Percentiles rank a stretch among this genome's conserved stretches.
These are phyloP conservation scores for Stigmatopora argus DNA, from an alignment of 2,113 vertebrate species.

Conservation along the genomic window DNA sequence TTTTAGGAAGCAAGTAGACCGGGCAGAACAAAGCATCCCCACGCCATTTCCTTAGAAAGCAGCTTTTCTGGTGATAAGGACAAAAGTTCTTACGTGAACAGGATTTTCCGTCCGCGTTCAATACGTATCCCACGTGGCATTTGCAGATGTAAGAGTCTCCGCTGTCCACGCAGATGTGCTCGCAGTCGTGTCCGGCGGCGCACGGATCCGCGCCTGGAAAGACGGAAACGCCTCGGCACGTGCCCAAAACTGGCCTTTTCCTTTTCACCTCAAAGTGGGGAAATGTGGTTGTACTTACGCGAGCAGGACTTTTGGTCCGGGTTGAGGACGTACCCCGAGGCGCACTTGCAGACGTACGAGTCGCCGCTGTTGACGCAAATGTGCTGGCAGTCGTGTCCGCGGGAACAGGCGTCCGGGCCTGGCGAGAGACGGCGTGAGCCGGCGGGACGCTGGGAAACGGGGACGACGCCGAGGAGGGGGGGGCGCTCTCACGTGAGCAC, in stretches of 20 bases:
- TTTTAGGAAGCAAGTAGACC: no score
- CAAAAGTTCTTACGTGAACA: conserved; percentile 57
- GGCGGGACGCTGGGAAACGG: no score
- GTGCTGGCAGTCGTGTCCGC: conserved; percentile 68
- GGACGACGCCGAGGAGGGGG: no score
- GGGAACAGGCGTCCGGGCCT: conserved; percentile 59
- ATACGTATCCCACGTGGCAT: conserved; percentile 63
- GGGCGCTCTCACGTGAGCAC: conserved; percentile 76
- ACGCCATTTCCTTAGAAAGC: no score
- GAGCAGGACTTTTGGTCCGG: conserved; percentile 69
- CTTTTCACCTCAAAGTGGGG: no score
- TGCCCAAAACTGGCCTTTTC: no score
- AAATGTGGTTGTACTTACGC: conserved; percentile 22
- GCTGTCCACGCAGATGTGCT: conserved; percentile 65
- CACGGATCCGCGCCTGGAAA: conserved; percentile 52
- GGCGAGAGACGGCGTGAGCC: conserved; percentile 6
- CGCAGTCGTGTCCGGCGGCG: conserved; percentile 59
- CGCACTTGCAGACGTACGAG: conserved; percentile 64
- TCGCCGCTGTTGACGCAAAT: conserved; percentile 57
- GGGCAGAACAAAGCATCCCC: no score
- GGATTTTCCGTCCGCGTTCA: conserved; percentile 69
- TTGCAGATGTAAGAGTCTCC: conserved; percentile 52
- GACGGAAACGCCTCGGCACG: background rate
- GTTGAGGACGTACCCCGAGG: conserved; percentile 65
- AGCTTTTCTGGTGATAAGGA: background rate